Evolutionary conservation across 2,797 vertebrate genomes (phyloP).

Genomic region (Menidia menidia): DNA sequence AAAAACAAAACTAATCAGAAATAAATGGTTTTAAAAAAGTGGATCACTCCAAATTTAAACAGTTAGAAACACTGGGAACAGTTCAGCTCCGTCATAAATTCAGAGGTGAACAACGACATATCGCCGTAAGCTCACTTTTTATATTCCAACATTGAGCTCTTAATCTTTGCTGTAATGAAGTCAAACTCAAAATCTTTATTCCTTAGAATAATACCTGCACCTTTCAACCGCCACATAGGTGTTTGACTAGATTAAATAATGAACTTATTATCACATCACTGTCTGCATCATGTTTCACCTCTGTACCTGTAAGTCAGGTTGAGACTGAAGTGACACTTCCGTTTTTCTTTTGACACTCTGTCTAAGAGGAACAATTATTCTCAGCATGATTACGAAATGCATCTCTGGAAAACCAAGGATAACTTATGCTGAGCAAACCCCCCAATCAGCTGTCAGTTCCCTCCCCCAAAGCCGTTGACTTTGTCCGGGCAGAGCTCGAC

Average conservation of each 20-base stretch:
- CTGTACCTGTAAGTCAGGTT: no score
- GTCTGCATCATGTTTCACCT: neutral
- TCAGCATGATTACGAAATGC: conserved; percentile 7
- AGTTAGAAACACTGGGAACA: no score
- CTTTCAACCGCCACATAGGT: neutral
- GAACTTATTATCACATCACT: neutral
- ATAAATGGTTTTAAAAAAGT: neutral
- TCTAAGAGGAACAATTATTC: neutral
- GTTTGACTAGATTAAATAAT: neutral
- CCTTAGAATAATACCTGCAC: neutral
- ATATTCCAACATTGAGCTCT: neutral
- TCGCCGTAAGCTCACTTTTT: neutral
- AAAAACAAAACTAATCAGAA: neutral
- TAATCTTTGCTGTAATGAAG: neutral
- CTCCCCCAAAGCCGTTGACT: conserved; percentile 32
- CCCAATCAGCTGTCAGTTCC: conserved; percentile 9
- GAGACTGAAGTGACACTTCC: neutral
- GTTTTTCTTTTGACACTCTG: neutral
- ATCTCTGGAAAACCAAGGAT: conserved; percentile 7
- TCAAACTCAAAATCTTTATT: neutral
- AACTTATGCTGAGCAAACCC: neutral
- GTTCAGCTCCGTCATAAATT: no score
- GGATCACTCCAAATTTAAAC: no score
- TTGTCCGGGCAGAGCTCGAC: conserved; percentile 30
- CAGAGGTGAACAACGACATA: no score